Conservation (phyloP, 2,113 vertebrate species). For the Rhineura floridana region DNA sequence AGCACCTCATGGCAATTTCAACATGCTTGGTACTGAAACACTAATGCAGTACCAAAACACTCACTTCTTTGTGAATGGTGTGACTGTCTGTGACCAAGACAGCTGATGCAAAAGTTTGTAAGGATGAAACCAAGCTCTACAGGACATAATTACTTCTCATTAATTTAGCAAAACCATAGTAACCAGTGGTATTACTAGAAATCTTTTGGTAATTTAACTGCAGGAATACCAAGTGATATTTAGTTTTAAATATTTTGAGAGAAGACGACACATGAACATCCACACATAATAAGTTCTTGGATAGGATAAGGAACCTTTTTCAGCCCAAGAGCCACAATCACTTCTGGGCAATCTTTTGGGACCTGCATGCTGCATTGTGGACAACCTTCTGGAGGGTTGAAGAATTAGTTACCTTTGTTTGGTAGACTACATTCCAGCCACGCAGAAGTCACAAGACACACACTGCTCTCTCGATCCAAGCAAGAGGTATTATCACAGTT, state of each 20-base stretch:
- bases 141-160: background rate
- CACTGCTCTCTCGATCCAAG: no score
- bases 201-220: background rate
- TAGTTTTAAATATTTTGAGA: background rate
- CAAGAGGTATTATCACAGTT: no score
- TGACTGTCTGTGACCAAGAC: background rate
- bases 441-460: background rate
- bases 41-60: background rate
- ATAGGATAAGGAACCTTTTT: no score
- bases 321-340: no score
- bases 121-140: background rate
- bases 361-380: no score
- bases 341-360: no score
- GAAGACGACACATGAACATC: background rate
- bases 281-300: background rate
- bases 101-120: background rate
- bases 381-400: no score
- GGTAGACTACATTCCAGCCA: background rate
- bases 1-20: background rate
- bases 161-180: no score
- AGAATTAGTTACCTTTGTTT: no score
- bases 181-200: background rate
- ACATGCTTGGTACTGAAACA: background rate
- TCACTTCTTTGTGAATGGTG: background rate
- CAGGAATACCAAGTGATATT: background rate